Evolutionary conservation across 2,888 invertebrate species (phyloP), one percentile per base, ranked within the genome.

Genomic region (Tenthredo distinguenda): DNA sequence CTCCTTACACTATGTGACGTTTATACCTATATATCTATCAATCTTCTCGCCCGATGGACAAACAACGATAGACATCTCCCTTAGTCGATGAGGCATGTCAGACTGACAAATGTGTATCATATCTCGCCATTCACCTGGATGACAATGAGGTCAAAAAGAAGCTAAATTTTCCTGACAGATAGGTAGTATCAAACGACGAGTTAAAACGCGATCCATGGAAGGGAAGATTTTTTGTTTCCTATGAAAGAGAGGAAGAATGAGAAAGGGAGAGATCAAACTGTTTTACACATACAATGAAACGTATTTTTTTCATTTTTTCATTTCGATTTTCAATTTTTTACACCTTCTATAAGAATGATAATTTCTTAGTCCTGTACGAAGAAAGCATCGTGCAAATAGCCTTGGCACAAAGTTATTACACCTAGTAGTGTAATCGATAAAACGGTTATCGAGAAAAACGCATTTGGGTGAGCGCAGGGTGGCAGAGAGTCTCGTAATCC

Each of bases 11-110:
- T 62, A 10, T 26, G n/a, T n/a, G 18, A n/a, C n/a, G 26, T 26
- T 12, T 68, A 18, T 18, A 34, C 68, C 18, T 34, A 34, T 68
- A 68, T 74, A 43, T 74, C 74, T 74, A 74, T 74, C 74, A 74
- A 74, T 74, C 74, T 74, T 74, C 6, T 74, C 18, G 6, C 43
- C n/a, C 21, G 74, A 74, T 47, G 40, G 40, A 43, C 74, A 74
- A 74, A 74, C 74, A 43, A 43, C 40, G 43, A 74, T 47, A 74
- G 40, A 47, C 21, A 43, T 21, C 26, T 47, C 43, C 34, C 68
- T 62, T 62, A 74, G 50, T 55, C 77, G 77, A 55, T 55, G 77
- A 55, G 55, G 26, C 77, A 50, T 34, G 77, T 77, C 50, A 77
- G 34, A 34, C 34, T 77, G 50, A 77, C 55, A 77, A 77, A 77